Base-by-base conservation (phyloP, 1,140 invertebrate genomes). In the Grapholita molesta region DNA sequence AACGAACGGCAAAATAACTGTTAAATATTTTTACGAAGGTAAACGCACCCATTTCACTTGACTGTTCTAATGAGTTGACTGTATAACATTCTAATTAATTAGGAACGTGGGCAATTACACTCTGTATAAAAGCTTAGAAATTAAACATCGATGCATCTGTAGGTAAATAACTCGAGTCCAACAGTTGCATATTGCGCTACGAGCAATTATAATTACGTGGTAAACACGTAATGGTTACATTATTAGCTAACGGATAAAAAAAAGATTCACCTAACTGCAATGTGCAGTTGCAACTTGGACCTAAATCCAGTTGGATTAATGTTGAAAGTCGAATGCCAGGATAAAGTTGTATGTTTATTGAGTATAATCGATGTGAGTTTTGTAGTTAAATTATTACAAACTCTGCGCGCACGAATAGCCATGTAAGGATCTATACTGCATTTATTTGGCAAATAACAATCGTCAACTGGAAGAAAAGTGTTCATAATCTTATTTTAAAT, bases 221-320 rank as follows among this genome's bases (percentile, higher is more conserved):
- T 30, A 55, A 55, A 61, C 55, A 61, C 55, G 55, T 61, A 61
- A 61, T 61, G 12, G 25, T 28, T 61, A 28, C 55, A 28, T 25
- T 30, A 61, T 61, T 57, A 57, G 6, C 21, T 57, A 57, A 57
- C 53, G 53, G 3, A 57, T 0, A 24, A 57, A 57, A 57, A 57
- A 55, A 57, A 61, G 55, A 61, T 61, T 61, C 24, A 61, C 55
- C 28, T 28, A 28, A 28, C 28, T 30, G 3, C 15, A 38, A 0
- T 0, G 8, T 30, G 28, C 55, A 25, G 30, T n/a, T 61, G 25
- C 30, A 61, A 61, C 2, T 30, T 30, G 11, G 2, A 61, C 55
- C 55, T 12, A 18, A 15, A 28, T 9, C 9, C 18, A 61, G 25
- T 15, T 55, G 53, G 9, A 11, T 25, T 61, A 30, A 15, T 15